phyloP scores from a whole-genome alignment of 1,140 invertebrate species.

The Cephus cinctus region DNA sequence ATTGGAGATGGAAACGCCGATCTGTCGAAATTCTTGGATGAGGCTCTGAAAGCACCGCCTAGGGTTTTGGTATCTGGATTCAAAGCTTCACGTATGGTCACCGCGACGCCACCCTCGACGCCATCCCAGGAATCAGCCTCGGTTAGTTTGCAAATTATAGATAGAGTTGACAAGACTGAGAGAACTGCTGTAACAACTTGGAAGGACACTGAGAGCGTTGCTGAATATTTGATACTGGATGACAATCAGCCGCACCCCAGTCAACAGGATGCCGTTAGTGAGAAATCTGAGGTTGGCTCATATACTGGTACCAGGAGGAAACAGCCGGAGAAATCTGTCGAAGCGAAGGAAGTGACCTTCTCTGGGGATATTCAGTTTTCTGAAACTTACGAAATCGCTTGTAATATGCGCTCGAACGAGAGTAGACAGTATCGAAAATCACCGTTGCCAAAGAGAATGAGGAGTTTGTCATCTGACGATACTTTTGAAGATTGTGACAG shows the following conservation, averaged over 20 bases:
- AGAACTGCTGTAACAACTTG: constrained; percentile 27
- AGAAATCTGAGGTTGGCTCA: neutral
- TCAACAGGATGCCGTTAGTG: neutral
- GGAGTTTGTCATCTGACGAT: constrained; percentile 33
- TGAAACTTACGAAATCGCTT: constrained; percentile 34
- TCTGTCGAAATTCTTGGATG: constrained; percentile 8
- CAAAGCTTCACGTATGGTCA: neutral
- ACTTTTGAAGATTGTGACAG: constrained; percentile 57
- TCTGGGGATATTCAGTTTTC: constrained; percentile 34
- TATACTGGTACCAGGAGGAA: constrained; percentile 19
- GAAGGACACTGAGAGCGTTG: constrained; percentile 40
- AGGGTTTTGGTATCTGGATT: neutral
- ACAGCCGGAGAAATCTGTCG: neutral
- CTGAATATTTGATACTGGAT: constrained; percentile 45
- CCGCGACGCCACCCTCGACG: constrained; percentile 12
- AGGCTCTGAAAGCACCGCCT: neutral
- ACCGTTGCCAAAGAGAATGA: constrained; percentile 29
- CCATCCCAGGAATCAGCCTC: constrained; percentile 10
- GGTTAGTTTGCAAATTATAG: constrained; percentile 31
- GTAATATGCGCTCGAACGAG: constrained; percentile 21
- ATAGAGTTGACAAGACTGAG: constrained; percentile 29
- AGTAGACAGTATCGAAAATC: constrained; percentile 28
- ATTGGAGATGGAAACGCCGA: constrained; percentile 2
- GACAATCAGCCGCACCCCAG: constrained; percentile 18
- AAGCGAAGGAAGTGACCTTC: constrained; percentile 28